Conservation (phyloP, 2,113 vertebrate genomes). For the Thoracochromis brauschi region DNA sequence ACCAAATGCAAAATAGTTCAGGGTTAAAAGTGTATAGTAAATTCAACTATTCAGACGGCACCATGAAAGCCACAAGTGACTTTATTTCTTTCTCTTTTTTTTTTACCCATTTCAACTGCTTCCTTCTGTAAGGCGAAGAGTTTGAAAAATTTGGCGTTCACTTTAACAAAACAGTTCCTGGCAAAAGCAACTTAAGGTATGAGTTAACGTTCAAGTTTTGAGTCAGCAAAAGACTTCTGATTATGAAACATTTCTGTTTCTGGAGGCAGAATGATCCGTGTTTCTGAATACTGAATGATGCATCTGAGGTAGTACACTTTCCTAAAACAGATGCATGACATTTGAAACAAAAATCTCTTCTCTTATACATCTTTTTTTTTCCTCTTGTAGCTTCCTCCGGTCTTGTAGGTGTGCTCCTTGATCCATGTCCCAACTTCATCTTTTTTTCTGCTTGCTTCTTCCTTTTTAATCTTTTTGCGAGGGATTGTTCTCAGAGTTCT, state of each 20-base stretch:
- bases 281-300: conserved; percentile 8
- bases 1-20: neutral
- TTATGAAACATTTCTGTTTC: conserved; percentile 9
- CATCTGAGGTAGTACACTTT: neutral
- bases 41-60: neutral
- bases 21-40: neutral
- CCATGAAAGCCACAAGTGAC: neutral
- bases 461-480: neutral
- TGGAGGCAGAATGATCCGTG: conserved; percentile 1
- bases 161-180: neutral
- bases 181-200: neutral
- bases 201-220: neutral
- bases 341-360: neutral
- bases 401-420: conserved; percentile 34
- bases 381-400: neutral
- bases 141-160: neutral
- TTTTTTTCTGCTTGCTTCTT: neutral
- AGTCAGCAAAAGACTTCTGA: conserved; percentile 16
- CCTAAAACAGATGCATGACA: conserved; percentile 12
- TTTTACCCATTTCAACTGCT: neutral
- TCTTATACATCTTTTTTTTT: neutral
- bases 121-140: neutral
- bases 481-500: conserved; percentile 2
- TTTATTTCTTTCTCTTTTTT: neutral
- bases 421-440: neutral